phyloP scores from a whole-genome alignment of 2,888 invertebrate species.

The Drosophila ustulata region DNA sequence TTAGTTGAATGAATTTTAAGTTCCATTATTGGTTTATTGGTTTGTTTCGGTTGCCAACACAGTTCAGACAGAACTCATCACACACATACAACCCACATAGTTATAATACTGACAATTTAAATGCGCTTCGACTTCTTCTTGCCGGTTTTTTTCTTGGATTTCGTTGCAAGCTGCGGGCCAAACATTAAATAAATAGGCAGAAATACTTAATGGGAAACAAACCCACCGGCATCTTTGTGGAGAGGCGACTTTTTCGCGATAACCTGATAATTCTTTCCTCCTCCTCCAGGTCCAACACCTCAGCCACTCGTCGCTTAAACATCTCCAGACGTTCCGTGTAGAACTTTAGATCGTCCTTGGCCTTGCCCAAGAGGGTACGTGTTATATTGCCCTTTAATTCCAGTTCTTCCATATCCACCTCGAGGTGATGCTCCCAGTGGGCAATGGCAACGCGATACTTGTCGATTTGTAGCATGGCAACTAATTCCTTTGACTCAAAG shows the following conservation, averaged over 20 bases:
- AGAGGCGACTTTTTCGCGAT: neutral
- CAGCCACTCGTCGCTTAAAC: constrained; percentile 31
- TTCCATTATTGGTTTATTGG: constrained; percentile 33
- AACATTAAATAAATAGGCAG: no score
- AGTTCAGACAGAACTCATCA: constrained; percentile 10
- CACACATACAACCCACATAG: neutral
- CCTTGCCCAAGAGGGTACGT: constrained; percentile 18
- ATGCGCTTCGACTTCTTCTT: neutral
- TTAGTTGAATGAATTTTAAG: constrained; percentile 32
- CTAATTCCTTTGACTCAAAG: neutral
- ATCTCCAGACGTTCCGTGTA: constrained; percentile 38
- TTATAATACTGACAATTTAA: neutral
- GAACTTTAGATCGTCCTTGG: constrained; percentile 44
- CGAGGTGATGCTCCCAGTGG: constrained; percentile 48
- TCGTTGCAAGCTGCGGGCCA: neutral
- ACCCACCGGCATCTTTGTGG: neutral
- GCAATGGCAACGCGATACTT: neutral
- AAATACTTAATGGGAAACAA: neutral
- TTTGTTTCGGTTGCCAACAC: constrained; percentile 69
- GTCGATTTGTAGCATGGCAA: constrained; percentile 23
- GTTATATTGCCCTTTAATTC: constrained; percentile 39
- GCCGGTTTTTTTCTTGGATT: neutral
- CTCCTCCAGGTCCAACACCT: constrained; percentile 29
- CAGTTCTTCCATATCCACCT: constrained; percentile 46
- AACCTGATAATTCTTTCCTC: neutral